Evolutionary conservation across 2,113 vertebrate species (phyloP).

Genomic region (Thomomys bottae): DNA sequence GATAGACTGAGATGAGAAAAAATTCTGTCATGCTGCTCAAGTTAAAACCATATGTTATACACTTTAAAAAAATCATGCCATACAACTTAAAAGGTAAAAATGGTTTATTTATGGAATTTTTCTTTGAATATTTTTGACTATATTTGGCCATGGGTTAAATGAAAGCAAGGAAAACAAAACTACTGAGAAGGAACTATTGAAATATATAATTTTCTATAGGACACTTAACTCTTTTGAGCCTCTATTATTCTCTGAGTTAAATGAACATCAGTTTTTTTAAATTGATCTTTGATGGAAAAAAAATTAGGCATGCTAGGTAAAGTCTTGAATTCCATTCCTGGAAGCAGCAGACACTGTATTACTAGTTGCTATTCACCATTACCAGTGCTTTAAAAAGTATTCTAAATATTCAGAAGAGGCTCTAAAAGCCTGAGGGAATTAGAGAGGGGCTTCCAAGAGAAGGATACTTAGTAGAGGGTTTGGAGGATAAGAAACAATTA

Average conservation of each 20-base stretch:
- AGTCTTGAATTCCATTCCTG: not conserved
- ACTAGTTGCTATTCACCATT: not conserved
- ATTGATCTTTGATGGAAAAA: not conserved
- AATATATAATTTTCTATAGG: not conserved
- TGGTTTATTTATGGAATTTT: not conserved
- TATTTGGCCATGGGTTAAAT: not conserved
- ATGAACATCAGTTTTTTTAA: not conserved
- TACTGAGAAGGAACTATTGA: not conserved
- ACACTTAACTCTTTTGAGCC: not conserved
- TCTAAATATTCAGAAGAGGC: not conserved
- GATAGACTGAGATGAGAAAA: not conserved
- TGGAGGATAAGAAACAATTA: not conserved
- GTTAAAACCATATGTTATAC: too few species aligned
- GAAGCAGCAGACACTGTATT: not conserved
- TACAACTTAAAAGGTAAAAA: not conserved
- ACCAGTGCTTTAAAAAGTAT: not conserved
- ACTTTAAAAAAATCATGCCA: not conserved
- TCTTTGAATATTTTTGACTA: not conserved
- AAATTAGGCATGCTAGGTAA: not conserved
- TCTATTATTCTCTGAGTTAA: slow-evolving; percentile 22
- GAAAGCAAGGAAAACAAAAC: not conserved
- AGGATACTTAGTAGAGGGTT: not conserved
- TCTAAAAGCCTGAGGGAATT: not conserved
- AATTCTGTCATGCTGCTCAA: not conserved
- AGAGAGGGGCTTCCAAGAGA: slow-evolving; percentile 6